A percentile compares a stretch with the other conserved stretches of the same genome.
Conservation (phyloP, 1,140 invertebrate genomes). For the Geopemphigus sp. region DNA sequence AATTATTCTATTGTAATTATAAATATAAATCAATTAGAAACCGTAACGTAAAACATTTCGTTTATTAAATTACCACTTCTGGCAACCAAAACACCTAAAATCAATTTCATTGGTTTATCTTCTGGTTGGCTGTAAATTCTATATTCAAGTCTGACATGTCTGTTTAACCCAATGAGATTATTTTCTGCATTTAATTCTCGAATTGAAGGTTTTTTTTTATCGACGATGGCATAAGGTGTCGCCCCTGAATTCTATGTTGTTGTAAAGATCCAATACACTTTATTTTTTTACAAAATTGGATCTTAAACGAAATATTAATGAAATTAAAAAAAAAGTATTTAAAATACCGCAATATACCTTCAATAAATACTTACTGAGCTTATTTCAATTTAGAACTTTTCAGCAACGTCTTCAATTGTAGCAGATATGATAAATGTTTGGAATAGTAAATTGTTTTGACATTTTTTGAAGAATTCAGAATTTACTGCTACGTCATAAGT, state of each 20-base stretch:
- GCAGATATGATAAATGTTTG: conserved; percentile 73
- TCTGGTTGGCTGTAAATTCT: conserved; percentile 22
- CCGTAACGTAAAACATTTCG: neutral
- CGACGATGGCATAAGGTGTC: conserved; percentile 25
- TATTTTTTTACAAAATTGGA: conserved; percentile 45
- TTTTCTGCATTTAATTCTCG: conserved; percentile 4
- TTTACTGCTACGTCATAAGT: conserved; percentile 78
- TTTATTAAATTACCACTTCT: conserved; percentile 23
- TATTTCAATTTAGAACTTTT: conserved; percentile 72
- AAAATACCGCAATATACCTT: neutral
- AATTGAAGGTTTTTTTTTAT: conserved; percentile 32
- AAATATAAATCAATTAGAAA: neutral
- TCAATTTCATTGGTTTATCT: conserved; percentile 10
- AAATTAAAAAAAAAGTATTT: neutral
- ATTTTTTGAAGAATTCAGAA: conserved; percentile 68
- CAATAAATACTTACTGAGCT: conserved; percentile 32
- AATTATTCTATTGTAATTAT: neutral
- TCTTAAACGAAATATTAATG: neutral
- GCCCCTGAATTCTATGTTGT: conserved; percentile 45
- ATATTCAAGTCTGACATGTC: conserved; percentile 13
- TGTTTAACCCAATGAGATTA: neutral
- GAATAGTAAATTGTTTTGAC: conserved; percentile 67
- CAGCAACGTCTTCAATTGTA: conserved; percentile 69
- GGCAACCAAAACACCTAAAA: conserved; percentile 30
- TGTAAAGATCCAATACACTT: conserved; percentile 45